Evolutionary conservation across 53 echinoderm and acorn worm species (phyloP), one percentile per base, ranked within the genome.

Genomic region (Apostichopus leukothele): DNA sequence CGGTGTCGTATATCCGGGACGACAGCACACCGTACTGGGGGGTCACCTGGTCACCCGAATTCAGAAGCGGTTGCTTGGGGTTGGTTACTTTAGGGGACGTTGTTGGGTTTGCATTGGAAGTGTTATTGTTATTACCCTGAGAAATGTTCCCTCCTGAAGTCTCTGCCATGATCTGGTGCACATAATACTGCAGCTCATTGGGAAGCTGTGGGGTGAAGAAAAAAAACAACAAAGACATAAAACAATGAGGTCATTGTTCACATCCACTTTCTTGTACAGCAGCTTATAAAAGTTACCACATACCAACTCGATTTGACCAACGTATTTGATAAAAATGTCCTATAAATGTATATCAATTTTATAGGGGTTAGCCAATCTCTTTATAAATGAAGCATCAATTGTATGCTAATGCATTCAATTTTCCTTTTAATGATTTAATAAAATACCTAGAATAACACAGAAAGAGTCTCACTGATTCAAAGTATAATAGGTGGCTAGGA

Each of bases 121-220:
- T 54, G 51, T 83, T 77, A 52, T 76, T 39, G 22, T 53, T 63
- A 53, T 75, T 75, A 75, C 90, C 86, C 73, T 74, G 83, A 85
- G 85, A 50, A 76, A 12, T 52, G 92, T 76, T 86, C 12, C 80
- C 59, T 26, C 92, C 91, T 55, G 68, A 75, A 59, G 91, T 93
- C 89, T 99, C 99, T 25, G 92, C 99, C 99, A 99, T 99, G 75
- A 99, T 94, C 87, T 99, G 94, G 84, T 99, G 99, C 53, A 99
- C 99, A 67, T 93, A 94, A 90, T 99, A 99, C 89, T 99, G 99
- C 71, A 99, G 94, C 74, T 99, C 99, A 83, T 99, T 96, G 83
- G 99, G 99, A 91, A 99, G 92, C 99, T 99, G 90, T 11, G 55
- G 57, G 74, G 75, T 52, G 26, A 74, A 67, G 84, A 20, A 53